Percentiles rank a stretch among this genome's conserved stretches.
Evolutionary conservation across 2,888 invertebrate genomes (phyloP).

Genomic region (Latrodectus hesperus): DNA sequence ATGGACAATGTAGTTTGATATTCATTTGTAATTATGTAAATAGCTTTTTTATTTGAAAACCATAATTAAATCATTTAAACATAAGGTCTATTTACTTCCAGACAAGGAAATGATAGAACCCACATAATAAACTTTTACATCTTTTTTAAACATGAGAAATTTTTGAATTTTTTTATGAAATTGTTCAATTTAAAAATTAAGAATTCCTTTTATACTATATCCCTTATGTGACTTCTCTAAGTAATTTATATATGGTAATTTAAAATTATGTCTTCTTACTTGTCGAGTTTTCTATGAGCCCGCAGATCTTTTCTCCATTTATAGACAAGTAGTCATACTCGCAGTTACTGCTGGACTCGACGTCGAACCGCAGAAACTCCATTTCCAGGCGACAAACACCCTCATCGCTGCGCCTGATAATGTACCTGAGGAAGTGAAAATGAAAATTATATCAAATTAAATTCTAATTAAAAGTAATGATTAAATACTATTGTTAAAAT

Average conservation of each 20-base stretch:
- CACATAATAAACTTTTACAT: no score
- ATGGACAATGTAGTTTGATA: no score
- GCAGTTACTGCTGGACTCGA: constrained; percentile 71
- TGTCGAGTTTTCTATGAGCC: constrained; percentile 63
- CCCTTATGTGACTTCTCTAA: no score
- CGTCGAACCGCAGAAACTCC: constrained; percentile 71
- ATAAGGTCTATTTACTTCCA: no score
- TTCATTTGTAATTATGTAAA: no score
- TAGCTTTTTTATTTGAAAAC: no score
- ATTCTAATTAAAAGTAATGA: not conserved
- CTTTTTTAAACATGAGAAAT: no score
- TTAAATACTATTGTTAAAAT: not conserved
- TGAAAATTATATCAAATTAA: not conserved
- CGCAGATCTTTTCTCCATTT: constrained; percentile 71
- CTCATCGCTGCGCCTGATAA: constrained; percentile 62
- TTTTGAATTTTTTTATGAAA: no score
- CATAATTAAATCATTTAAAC: no score
- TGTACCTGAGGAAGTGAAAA: constrained; percentile 18
- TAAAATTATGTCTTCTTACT: constrained; percentile 37
- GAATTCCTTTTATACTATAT: no score
- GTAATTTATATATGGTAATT: not conserved
- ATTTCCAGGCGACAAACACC: constrained; percentile 71
- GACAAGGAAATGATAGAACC: no score
- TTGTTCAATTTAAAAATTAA: no score
- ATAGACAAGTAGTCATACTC: constrained; percentile 72